These are phyloP conservation scores for Axea sp. DNA, from an alignment of 2,888 invertebrate species.

Conservation along the genomic window DNA sequence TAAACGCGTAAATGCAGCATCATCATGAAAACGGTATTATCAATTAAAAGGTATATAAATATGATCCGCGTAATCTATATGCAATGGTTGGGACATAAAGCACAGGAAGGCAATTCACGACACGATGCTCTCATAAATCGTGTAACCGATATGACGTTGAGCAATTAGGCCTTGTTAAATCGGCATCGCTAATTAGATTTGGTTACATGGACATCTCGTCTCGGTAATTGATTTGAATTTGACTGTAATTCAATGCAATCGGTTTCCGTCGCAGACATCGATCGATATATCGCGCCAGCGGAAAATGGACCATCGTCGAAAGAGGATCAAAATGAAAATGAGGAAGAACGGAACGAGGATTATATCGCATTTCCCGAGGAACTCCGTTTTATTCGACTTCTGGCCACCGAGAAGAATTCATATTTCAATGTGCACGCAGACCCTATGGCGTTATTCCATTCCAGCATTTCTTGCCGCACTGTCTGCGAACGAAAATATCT, in stretches of 20 bases:
- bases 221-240: conserved; percentile 76
- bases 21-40: conserved; percentile 43
- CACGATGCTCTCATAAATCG: conserved; percentile 72
- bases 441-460: conserved; percentile 25
- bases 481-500: conserved; percentile 38
- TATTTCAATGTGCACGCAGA: conserved; percentile 44
- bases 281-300: conserved; percentile 44
- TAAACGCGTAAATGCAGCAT: conserved; percentile 20
- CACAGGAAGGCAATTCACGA: conserved; percentile 68
- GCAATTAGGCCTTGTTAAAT: conserved; percentile 77
- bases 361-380: conserved; percentile 44
- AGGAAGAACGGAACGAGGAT: conserved; percentile 36
- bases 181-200: conserved; percentile 76
- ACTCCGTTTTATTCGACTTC: conserved; percentile 41
- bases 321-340: conserved; percentile 55
- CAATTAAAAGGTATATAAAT: conserved; percentile 48
- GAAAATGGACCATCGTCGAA: conserved; percentile 35
- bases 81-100: conserved; percentile 36
- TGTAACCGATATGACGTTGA: conserved; percentile 72
- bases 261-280: conserved; percentile 44
- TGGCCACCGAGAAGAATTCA: conserved; percentile 42
- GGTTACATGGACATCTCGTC: conserved; percentile 57
- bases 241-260: conserved; percentile 70
- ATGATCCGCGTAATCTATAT: conserved; percentile 36
- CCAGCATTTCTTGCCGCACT: conserved; percentile 13